Base-by-base conservation (phyloP, 64 coral and sea anemone species). In the Anthopleura sola region DNA sequence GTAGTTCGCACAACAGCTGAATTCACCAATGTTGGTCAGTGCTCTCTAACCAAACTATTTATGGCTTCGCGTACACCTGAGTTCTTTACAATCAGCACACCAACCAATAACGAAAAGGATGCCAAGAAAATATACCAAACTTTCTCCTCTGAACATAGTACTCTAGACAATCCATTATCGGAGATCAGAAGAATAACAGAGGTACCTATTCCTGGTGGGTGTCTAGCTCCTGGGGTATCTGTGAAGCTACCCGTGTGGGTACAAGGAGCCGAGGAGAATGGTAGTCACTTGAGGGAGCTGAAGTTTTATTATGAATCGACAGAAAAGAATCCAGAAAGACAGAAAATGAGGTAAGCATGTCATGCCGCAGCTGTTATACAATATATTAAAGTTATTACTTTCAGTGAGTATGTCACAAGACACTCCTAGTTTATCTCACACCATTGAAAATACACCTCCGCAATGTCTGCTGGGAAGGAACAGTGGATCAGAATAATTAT, bases 231-330 rank as follows among this genome's bases (percentile, higher is more conserved):
- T 34, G 93, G 92, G 2, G 40, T 32, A 2, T 92, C 90, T 6
- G 66, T 90, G 18, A 92, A 99, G 75, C 78, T 91, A 23, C 89
- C 92, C 32, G 93, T 99, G 39, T 99, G 97, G 97, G 37, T 99
- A 60, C 92, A 92, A 71, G 97, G 97, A 49, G 78, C 82, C 68
- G 38, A 48, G 12, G 82, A 53, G 21, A 20, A 69, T 34, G 93
- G 90, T 6, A 85, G 54, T 40, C 86, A 84, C 24, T 60, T 50
- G 39, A 85, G 88, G 16, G 90, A 95, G 36, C 66, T 99, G 51
- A 55, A 94, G 87, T 95, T 99, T 90, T 99, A 99, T 81, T 99
- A 99, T 51, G 84, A 95, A 56, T 82, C 97, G 46, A 75, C 55
- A 57, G 87, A 92, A 28, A 87, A 90, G 17, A 74, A 86, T 44